Conservation (phyloP, 1,140 invertebrate genomes). For the Melitaea cinxia region DNA sequence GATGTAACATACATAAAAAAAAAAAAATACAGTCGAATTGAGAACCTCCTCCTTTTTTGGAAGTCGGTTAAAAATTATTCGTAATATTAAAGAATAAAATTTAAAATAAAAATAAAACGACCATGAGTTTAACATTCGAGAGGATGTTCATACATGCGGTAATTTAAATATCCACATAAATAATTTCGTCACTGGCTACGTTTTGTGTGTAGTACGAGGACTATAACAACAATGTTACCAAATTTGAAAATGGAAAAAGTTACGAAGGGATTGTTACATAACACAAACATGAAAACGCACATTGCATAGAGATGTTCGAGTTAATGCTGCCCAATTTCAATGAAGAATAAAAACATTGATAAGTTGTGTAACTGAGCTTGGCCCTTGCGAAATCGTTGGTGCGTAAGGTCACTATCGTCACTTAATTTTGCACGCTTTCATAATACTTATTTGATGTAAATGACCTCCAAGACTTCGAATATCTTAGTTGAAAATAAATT, state of each 20-base stretch:
- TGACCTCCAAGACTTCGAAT: conserved; percentile 31
- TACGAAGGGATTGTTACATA: conserved; percentile 44
- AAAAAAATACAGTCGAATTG: no score
- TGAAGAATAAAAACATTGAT: conserved; percentile 52
- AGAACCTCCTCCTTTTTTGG: no score
- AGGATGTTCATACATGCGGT: conserved; percentile 34
- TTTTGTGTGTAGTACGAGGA: background rate
- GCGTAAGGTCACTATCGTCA: conserved; percentile 74
- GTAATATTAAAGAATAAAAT: conserved; percentile 15
- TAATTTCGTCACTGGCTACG: conserved; percentile 26
- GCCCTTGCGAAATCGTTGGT: conserved; percentile 62
- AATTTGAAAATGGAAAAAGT: conserved; percentile 27
- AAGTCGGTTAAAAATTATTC: no score
- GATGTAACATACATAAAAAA: no score
- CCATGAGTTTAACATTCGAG: conserved; percentile 38
- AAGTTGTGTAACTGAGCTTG: conserved; percentile 54
- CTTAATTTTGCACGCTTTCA: conserved; percentile 74
- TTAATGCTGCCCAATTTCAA: conserved; percentile 54
- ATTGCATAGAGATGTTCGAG: conserved; percentile 48
- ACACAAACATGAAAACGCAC: conserved; percentile 29
- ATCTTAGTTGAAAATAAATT: conserved; percentile 11
- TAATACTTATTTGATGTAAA: conserved; percentile 61
- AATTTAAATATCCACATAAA: conserved; percentile 29
- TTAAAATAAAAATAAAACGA: conserved; percentile 26
- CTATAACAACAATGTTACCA: conserved; percentile 6